Percentiles rank a stretch among this genome's conserved stretches.
These are phyloP conservation scores for Pocota personata DNA, from an alignment of 2,888 invertebrate genomes.

Conservation along the genomic window DNA sequence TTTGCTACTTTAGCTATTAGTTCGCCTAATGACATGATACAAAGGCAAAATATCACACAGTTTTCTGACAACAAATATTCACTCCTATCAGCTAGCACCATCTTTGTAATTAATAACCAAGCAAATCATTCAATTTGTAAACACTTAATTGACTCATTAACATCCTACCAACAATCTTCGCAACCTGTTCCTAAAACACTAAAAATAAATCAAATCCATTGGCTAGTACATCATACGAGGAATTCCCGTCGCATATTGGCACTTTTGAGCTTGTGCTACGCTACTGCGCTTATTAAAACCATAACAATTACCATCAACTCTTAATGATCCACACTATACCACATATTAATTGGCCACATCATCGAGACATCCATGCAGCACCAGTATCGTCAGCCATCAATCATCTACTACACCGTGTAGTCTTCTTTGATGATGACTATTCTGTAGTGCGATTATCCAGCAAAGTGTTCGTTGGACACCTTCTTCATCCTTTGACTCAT, in stretches of 20 bases:
- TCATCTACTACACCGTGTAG: conserved; percentile 23
- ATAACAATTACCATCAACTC: conserved; percentile 35
- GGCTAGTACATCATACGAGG: background rate
- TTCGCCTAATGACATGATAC: too few species aligned
- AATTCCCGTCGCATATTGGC: background rate
- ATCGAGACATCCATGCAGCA: conserved; percentile 43
- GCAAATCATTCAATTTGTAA: background rate
- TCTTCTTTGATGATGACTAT: background rate
- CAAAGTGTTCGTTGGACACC: conserved; percentile 24
- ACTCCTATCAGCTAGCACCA: too few species aligned
- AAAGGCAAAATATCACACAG: too few species aligned
- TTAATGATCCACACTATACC: conserved; percentile 32
- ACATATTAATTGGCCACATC: conserved; percentile 49
- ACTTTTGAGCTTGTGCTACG: background rate
- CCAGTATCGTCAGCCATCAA: conserved; percentile 53
- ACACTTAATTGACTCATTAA: background rate
- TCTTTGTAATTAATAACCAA: too few species aligned
- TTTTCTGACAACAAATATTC: too few species aligned
- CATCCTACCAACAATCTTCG: background rate
- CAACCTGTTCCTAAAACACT: background rate
- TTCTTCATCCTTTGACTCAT: background rate
- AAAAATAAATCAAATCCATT: background rate
- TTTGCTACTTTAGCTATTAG: too few species aligned
- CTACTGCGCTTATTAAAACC: conserved; percentile 35
- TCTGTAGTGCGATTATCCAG: conserved; percentile 1